Evolutionary conservation across 1,140 invertebrate species (phyloP).

Genomic region (Ctenoplectra terminalis): DNA sequence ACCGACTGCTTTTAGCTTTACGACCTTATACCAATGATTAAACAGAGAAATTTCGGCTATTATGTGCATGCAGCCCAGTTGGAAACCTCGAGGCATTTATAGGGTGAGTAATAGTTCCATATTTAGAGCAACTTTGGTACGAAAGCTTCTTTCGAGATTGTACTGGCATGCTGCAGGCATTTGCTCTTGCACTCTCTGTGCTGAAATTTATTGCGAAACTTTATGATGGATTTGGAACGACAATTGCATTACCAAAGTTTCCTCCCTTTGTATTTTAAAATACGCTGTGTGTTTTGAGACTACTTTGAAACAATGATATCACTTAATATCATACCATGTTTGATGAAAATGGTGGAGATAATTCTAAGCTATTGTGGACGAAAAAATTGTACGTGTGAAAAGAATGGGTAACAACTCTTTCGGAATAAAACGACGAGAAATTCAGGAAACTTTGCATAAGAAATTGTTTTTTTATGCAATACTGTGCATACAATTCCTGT

Average conservation of each 20-base stretch:
- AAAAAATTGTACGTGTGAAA: too few relatives aligned
- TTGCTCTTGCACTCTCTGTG: neutral
- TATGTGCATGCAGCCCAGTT: conserved; percentile 87
- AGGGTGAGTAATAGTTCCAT: conserved; percentile 85
- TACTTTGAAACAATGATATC: too few relatives aligned
- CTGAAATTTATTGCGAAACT: conserved; percentile 20
- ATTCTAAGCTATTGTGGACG: too few relatives aligned
- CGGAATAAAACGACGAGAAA: too few relatives aligned
- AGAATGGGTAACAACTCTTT: too few relatives aligned
- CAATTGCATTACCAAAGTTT: conserved; percentile 11
- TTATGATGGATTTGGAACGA: conserved; percentile 23
- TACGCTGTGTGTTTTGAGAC: too few relatives aligned
- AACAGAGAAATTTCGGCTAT: conserved; percentile 78
- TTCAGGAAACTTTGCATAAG: too few relatives aligned
- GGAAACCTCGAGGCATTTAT: conserved; percentile 89
- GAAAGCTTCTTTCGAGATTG: conserved; percentile 30
- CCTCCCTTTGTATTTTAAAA: neutral
- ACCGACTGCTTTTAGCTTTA: conserved; percentile 58
- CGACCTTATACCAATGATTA: conserved; percentile 71
- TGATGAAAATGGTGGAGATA: too few relatives aligned
- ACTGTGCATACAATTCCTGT: too few relatives aligned
- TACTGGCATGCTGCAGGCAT: neutral
- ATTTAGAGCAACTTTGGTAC: neutral
- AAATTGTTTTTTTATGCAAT: too few relatives aligned
- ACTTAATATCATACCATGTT: too few relatives aligned